Percentiles rank a stretch among this genome's conserved stretches.
These are phyloP conservation scores for Lydus trimaculatus DNA, from an alignment of 2,888 invertebrate genomes.

Conservation along the genomic window DNA sequence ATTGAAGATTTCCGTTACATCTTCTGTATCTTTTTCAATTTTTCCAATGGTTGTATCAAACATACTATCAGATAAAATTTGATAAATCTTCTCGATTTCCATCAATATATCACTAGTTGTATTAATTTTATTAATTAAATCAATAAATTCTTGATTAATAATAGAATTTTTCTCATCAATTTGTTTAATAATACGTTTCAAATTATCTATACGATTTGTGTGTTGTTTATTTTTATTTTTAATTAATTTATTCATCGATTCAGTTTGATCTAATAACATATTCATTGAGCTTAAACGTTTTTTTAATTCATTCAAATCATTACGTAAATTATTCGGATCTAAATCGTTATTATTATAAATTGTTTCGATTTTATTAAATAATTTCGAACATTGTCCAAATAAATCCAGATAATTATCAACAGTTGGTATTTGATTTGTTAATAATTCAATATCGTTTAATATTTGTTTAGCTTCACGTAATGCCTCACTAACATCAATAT, in stretches of 20 bases:
- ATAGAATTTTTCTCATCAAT: slow-evolving; percentile 39
- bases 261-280: slow-evolving; percentile 37
- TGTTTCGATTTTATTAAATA: slow-evolving; percentile 54
- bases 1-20: slow-evolving; percentile 54
- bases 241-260: slow-evolving; percentile 34
- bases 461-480: slow-evolving; percentile 62
- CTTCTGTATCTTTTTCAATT: slow-evolving; percentile 47
- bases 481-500: slow-evolving; percentile 64
- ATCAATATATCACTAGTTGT: slow-evolving; percentile 39
- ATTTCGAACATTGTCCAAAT: slow-evolving; percentile 53
- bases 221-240: slow-evolving; percentile 43
- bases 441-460: slow-evolving; percentile 60
- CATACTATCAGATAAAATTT: slow-evolving; percentile 38
- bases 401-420: slow-evolving; percentile 49
- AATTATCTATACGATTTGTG: slow-evolving; percentile 33
- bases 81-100: slow-evolving; percentile 40
- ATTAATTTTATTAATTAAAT: slow-evolving; percentile 35
- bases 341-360: slow-evolving; percentile 29
- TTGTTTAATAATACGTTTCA: slow-evolving; percentile 40
- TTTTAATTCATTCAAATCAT: slow-evolving; percentile 43
- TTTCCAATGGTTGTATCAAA: slow-evolving; percentile 56
- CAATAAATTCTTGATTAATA: slow-evolving; percentile 33
- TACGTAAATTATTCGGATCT: slow-evolving; percentile 35
- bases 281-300: slow-evolving; percentile 40
- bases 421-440: slow-evolving; percentile 37